These are phyloP conservation scores for Tinea semifulvella DNA, from an alignment of 2,888 invertebrate genomes.

Conservation along the genomic window DNA sequence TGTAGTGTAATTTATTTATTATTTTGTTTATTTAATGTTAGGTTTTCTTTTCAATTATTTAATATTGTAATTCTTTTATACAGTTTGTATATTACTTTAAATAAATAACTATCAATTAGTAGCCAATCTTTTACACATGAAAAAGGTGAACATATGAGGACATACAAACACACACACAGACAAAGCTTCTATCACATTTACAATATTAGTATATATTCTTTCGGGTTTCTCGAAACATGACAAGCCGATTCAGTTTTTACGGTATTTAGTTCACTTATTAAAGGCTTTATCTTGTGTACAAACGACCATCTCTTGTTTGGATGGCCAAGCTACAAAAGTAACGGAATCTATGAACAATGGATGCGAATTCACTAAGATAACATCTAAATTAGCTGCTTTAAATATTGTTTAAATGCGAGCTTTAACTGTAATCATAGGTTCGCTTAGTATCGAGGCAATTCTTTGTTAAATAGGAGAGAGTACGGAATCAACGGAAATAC, in stretches of 20 bases:
- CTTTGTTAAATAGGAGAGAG: conserved; percentile 18
- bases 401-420: conserved; percentile 31
- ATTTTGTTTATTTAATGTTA: too few relatives aligned
- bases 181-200: too few relatives aligned
- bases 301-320: neutral
- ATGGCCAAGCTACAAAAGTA: conserved; percentile 10
- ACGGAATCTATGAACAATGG: conserved; percentile 27
- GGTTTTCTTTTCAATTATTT: too few relatives aligned
- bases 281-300: conserved; percentile 11
- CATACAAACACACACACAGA: too few relatives aligned
- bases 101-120: too few relatives aligned
- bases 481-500: neutral
- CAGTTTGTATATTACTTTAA: too few relatives aligned
- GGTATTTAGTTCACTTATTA: conserved; percentile 12
- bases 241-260: conserved; percentile 11
- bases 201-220: neutral
- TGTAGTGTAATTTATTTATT: too few relatives aligned
- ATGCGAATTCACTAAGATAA: conserved; percentile 27
- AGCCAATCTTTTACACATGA: too few relatives aligned
- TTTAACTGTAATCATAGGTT: conserved; percentile 20
- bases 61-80: too few relatives aligned
- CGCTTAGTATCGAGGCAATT: conserved; percentile 11
- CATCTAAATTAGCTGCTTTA: conserved; percentile 38
- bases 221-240: conserved; percentile 4
- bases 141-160: too few relatives aligned